Percentiles rank a stretch among this genome's conserved stretches.
These are phyloP conservation scores for Folsomia manolachei DNA, from an alignment of 2,888 invertebrate genomes.

Conservation along the genomic window DNA sequence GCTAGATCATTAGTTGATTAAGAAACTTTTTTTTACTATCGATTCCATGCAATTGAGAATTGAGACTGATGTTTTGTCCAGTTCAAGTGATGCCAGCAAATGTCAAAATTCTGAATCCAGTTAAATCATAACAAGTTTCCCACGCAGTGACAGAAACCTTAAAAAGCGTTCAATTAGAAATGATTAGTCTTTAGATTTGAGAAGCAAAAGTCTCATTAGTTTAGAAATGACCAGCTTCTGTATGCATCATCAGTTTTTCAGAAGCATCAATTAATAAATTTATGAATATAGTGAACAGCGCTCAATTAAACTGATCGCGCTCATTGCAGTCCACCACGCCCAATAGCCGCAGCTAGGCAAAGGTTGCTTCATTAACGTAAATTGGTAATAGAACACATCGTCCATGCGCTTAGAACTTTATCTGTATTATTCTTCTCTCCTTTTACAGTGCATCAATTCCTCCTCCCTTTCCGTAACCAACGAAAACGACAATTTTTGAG, in stretches of 20 bases:
- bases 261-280: not conserved
- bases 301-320: not conserved
- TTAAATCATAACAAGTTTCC: too few species aligned
- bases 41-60: too few species aligned
- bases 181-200: too few species aligned
- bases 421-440: not conserved
- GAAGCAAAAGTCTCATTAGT: not conserved
- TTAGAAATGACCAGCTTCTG: not conserved
- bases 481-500: not conserved
- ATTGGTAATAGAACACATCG: not conserved
- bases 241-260: not conserved
- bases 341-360: too few species aligned
- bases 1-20: too few species aligned
- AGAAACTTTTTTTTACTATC: too few species aligned
- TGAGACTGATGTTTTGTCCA: too few species aligned
- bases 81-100: too few species aligned
- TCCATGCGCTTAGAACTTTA: too few species aligned
- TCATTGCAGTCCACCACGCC: not conserved
- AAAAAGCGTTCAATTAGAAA: too few species aligned
- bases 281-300: not conserved
- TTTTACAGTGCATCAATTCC: not conserved
- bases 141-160: too few species aligned
- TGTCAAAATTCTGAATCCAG: too few species aligned
- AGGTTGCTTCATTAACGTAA: conserved; percentile 5
- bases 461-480: not conserved